phyloP scores from a whole-genome alignment of 1,140 invertebrate genomes.

The Daktulosphaira vitifoliae region DNA sequence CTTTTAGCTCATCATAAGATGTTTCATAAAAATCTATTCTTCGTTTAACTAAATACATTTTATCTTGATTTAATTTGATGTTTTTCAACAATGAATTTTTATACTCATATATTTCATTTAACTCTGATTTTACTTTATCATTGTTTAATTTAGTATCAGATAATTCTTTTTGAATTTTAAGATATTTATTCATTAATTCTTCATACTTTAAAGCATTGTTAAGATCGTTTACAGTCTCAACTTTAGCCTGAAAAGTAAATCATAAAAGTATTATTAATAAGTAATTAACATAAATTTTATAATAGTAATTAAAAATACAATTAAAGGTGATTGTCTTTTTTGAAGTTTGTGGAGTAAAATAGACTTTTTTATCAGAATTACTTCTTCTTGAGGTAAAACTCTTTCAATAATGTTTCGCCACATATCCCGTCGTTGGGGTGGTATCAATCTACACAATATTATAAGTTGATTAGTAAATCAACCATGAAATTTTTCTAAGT shows the following conservation, averaged over 20 bases:
- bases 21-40: slow-evolving; percentile 1
- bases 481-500: no score
- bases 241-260: slow-evolving; percentile 7
- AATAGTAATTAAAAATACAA: neutral
- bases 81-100: neutral
- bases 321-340: neutral
- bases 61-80: neutral
- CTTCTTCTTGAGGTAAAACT: neutral
- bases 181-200: neutral
- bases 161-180: neutral
- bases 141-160: neutral
- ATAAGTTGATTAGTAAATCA: no score
- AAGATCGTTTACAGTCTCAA: neutral
- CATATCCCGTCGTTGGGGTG: neutral
- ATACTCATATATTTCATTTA: neutral
- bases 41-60: neutral
- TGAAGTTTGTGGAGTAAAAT: neutral
- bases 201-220: slow-evolving; percentile 8
- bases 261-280: no score
- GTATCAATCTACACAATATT: no score
- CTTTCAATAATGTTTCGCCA: neutral
- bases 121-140: neutral
- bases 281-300: no score
- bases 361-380: neutral
- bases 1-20: neutral